A percentile compares a stretch with the other conserved stretches of the same genome.
Evolutionary conservation across 1,140 invertebrate species (phyloP).

Genomic region (Lordiphosa clarofinis): DNA sequence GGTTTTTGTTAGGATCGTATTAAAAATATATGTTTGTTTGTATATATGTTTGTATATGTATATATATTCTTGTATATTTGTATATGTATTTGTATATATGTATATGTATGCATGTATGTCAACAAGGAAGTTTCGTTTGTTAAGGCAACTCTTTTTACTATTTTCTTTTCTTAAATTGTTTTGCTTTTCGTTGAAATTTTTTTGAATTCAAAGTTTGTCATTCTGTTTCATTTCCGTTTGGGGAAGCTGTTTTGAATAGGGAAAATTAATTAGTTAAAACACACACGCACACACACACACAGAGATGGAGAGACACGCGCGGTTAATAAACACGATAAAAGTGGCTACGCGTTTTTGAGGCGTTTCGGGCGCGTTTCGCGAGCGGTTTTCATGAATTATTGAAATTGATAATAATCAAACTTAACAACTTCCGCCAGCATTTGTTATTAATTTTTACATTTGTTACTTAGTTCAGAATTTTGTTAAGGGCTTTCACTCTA

Average conservation of each 20-base stretch:
- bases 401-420: too few relatives aligned
- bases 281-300: conserved; percentile 23
- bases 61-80: conserved; percentile 27
- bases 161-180: conserved; percentile 7
- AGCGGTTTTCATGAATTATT: too few relatives aligned
- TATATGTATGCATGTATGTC: conserved; percentile 56
- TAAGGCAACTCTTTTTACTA: conserved; percentile 63
- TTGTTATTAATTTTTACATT: too few relatives aligned
- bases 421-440: too few relatives aligned
- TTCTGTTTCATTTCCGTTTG: not conserved
- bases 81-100: conserved; percentile 34
- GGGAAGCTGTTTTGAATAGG: not conserved
- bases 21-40: conserved; percentile 14
- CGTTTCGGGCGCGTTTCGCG: too few relatives aligned
- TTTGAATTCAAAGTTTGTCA: not conserved
- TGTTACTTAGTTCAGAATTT: too few relatives aligned
- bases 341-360: too few relatives aligned
- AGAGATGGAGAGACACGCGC: too few relatives aligned
- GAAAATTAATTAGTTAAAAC: conserved; percentile 49
- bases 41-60: conserved; percentile 13
- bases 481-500: too few relatives aligned
- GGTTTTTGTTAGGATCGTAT: not conserved
- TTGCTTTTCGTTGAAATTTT: too few relatives aligned
- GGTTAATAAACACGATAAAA: too few relatives aligned
- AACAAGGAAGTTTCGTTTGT: conserved; percentile 70